These are phyloP conservation scores for Caenorhabditis sp. DNA, from an alignment of 2,888 invertebrate species.

Conservation along the genomic window DNA sequence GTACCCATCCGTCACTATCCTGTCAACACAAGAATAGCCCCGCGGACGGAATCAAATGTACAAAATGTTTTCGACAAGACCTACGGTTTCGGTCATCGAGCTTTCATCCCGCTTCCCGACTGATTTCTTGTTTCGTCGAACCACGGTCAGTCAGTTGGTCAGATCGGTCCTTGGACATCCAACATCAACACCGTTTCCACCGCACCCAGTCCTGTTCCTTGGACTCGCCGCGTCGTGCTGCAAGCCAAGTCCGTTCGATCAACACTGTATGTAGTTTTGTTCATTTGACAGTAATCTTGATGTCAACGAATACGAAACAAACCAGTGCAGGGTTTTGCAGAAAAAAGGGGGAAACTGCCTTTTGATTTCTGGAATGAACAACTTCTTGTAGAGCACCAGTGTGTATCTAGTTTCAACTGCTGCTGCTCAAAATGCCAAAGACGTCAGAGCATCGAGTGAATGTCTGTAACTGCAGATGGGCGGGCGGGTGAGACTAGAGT, in stretches of 20 bases:
- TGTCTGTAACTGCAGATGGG: slow-evolving; percentile 23
- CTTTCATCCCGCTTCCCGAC: background rate
- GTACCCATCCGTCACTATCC: background rate
- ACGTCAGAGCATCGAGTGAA: slow-evolving; percentile 29
- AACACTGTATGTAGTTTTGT: slow-evolving; percentile 33
- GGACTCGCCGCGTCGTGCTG: slow-evolving; percentile 28
- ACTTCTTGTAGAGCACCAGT: slow-evolving; percentile 16
- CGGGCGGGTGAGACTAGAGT: background rate
- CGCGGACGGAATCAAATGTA: slow-evolving; percentile 2
- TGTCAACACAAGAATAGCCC: slow-evolving; percentile 22
- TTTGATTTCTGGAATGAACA: slow-evolving; percentile 8
- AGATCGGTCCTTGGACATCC: background rate
- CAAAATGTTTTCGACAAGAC: slow-evolving; percentile 26
- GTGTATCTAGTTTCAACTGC: slow-evolving; percentile 45
- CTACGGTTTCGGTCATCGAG: slow-evolving; percentile 14
- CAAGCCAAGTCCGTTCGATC: background rate
- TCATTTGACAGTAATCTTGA: slow-evolving; percentile 28
- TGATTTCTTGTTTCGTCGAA: background rate
- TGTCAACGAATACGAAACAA: background rate
- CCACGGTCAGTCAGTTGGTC: too few species aligned
- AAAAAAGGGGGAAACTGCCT: background rate
- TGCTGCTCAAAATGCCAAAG: slow-evolving; percentile 4
- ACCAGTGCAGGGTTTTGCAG: slow-evolving; percentile 11
- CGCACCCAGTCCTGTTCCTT: slow-evolving; percentile 17
- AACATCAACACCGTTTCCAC: background rate